Evolutionary conservation across 1,140 invertebrate genomes (phyloP), one percentile per base, ranked within the genome.

Genomic region (Panulirus ornatus): DNA sequence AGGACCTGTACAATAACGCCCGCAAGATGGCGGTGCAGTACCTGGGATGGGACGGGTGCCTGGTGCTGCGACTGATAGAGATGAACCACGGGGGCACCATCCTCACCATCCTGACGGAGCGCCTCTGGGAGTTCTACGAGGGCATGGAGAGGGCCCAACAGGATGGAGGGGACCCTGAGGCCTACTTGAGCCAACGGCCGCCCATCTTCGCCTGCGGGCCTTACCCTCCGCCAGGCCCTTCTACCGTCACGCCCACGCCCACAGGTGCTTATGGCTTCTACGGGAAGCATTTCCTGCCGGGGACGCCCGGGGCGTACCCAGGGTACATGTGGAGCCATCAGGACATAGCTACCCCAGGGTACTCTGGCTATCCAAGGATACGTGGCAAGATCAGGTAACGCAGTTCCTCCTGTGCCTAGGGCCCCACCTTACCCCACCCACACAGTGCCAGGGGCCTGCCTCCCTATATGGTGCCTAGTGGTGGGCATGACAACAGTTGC

Each of bases 21-120:
- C 93, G 93, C 36, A 93, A 93, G 87, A 93, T 94, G 81, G 93
- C 93, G 36, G 87, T 93, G 9, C 91, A 93, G 58, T 95, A 95
- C 87, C 92, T 94, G 9, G 93, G 94, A 1, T 94, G 93, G 92
- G 94, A 94, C 82, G 94, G 94, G 1, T 93, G 94, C 8, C 93
- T 95, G 66, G 92, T 94, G 1, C 89, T 94, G 1, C 92, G 94
- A 19, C 91, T 94, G 58, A 93, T 94, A 73, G 93, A 94, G 86
- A 93, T 94, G 91, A 94, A 94, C 90, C 94, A 94, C 79, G 94
- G 94, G 2, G 93, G 93, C 70, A 93, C 93, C 16, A 93, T 94
- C 90, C 93, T 94, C 30, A 94, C 94, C 27, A 91, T 90, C 71
- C 90, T 92, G 8, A 91, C 92, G 0, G 92, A 92, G 58, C 78